A percentile compares a stretch with the other conserved stretches of the same genome.
Evolutionary conservation across 2,113 vertebrate genomes (phyloP).

Genomic region (Gymnocephalus cernua): DNA sequence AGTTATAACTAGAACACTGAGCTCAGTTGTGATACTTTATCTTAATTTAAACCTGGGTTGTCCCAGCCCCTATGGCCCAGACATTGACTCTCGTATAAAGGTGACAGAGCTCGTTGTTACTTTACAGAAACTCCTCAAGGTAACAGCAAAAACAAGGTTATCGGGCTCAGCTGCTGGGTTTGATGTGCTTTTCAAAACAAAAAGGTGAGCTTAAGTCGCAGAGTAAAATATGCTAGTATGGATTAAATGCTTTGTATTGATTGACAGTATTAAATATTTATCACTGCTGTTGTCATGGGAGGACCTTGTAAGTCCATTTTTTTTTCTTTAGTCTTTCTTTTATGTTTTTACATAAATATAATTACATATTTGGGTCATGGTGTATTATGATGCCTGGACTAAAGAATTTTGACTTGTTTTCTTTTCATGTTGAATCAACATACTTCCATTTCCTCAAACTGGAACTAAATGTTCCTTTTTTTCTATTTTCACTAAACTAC

Average conservation of each 20-base stretch:
- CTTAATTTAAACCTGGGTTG: conserved; percentile 80
- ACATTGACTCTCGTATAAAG: conserved; percentile 54
- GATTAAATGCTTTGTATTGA: conserved; percentile 7
- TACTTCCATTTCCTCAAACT: background rate
- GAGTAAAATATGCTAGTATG: background rate
- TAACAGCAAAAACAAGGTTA: conserved; percentile 64
- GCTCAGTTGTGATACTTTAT: conserved; percentile 77
- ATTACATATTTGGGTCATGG: background rate
- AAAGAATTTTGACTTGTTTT: background rate
- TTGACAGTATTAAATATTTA: conserved; percentile 25
- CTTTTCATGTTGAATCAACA: background rate
- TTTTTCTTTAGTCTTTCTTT: background rate
- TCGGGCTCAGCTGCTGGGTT: conserved; percentile 3
- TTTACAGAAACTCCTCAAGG: conserved; percentile 54
- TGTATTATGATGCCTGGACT: background rate
- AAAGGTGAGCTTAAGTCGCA: background rate
- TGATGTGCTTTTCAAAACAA: conserved; percentile 11
- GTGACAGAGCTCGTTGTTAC: conserved; percentile 51
- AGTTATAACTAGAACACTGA: conserved; percentile 74
- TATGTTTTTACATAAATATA: conserved; percentile 15
- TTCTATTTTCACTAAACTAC: background rate
- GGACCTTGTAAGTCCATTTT: background rate
- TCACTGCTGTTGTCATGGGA: background rate
- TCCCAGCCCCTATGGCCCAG: conserved; percentile 48
- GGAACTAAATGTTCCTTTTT: background rate